Evolutionary conservation across 1,140 invertebrate species (phyloP).

Genomic region (Drusus annulatus): DNA sequence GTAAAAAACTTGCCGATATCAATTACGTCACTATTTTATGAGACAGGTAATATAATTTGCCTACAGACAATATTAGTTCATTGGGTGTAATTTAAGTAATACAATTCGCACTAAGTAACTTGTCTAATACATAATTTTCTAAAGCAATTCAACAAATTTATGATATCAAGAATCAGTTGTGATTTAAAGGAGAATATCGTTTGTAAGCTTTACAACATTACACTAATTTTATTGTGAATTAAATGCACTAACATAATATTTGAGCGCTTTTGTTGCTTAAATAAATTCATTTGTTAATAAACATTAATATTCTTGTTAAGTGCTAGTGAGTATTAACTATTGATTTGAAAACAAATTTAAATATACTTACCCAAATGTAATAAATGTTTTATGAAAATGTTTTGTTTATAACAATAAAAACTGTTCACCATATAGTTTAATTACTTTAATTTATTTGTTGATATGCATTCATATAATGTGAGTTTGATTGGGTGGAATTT

Average conservation of each 20-base stretch:
- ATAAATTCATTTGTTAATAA: not conserved
- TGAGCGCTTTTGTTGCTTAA: slow-evolving; percentile 9
- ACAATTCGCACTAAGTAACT: no score
- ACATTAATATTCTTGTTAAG: slow-evolving; percentile 26
- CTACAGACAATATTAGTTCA: no score
- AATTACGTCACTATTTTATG: not conserved
- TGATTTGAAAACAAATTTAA: slow-evolving; percentile 1
- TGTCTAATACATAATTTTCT: no score
- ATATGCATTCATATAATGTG: not conserved
- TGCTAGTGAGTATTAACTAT: slow-evolving; percentile 22
- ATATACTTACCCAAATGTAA: slow-evolving; percentile 27
- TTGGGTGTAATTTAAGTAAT: no score
- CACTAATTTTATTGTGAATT: not conserved
- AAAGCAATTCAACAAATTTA: not conserved
- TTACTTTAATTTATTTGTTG: not conserved
- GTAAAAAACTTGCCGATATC: not conserved
- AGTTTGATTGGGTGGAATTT: no score
- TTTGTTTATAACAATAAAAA: slow-evolving; percentile 31
- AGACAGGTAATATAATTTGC: no score
- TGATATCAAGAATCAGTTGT: no score
- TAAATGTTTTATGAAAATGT: slow-evolving; percentile 36
- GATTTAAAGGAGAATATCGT: not conserved
- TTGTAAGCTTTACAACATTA: not conserved
- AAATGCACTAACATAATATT: not conserved
- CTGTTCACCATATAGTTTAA: slow-evolving; percentile 11